phyloP scores from a whole-genome alignment of 2,888 invertebrate species.

The Nudaria mundana region DNA sequence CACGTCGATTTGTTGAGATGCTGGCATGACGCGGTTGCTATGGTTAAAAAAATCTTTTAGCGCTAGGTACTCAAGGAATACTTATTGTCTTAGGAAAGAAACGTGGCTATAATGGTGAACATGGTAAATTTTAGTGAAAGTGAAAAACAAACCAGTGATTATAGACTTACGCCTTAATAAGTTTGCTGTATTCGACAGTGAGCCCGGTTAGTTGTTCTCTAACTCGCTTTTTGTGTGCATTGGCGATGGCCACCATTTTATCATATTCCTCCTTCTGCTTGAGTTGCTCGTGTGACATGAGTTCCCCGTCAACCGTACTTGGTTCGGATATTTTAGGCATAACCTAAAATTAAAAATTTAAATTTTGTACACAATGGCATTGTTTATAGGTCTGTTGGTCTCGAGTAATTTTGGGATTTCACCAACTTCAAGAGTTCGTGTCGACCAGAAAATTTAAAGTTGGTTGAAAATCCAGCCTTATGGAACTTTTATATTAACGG shows the following conservation, averaged over 20 bases:
- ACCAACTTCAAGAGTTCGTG: too few species aligned
- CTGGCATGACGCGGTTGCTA: conserved; percentile 81
- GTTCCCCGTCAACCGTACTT: conserved; percentile 62
- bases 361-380: background rate
- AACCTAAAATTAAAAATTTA: conserved; percentile 34
- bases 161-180: conserved; percentile 72
- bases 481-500: too few species aligned
- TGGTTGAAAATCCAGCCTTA: too few species aligned
- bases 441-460: too few species aligned
- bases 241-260: conserved; percentile 82
- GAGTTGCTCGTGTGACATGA: conserved; percentile 83
- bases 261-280: conserved; percentile 85
- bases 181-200: conserved; percentile 79
- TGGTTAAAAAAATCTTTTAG: background rate
- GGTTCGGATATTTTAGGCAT: conserved; percentile 49
- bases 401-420: background rate
- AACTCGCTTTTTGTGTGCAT: conserved; percentile 83
- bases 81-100: too few species aligned
- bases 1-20: conserved; percentile 83
- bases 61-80: too few species aligned
- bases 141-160: background rate
- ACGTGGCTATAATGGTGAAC: too few species aligned
- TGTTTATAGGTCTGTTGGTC: background rate
- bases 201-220: conserved; percentile 77
- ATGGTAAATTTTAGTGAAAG: background rate